Conservation (phyloP, 2,113 vertebrate genomes). For the Menura novaehollandiae region DNA sequence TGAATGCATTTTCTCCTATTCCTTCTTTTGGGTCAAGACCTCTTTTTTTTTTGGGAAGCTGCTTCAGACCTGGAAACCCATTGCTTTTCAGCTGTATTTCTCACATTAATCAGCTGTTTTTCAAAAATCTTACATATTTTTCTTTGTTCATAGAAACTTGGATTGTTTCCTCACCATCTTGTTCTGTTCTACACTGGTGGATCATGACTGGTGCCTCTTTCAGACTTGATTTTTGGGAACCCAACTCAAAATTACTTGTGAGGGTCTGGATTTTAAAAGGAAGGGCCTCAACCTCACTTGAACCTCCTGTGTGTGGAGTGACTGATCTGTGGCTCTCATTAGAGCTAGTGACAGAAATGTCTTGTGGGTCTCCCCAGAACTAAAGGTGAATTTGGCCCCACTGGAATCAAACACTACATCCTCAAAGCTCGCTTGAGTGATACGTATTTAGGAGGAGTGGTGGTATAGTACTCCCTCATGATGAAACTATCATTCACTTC, state of each 20-base stretch:
- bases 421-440: not conserved
- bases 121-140: not conserved
- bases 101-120: not conserved
- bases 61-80: not conserved
- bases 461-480: not conserved
- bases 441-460: not conserved
- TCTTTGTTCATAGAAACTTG: not conserved
- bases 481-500: not conserved
- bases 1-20: not conserved
- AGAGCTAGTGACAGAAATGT: not conserved
- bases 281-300: not conserved
- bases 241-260: not conserved
- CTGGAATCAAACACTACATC: not conserved
- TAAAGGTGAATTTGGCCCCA: not conserved
- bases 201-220: not conserved
- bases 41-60: not conserved
- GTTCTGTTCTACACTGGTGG: not conserved
- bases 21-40: not conserved
- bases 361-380: not conserved
- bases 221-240: not conserved
- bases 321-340: not conserved
- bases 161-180: not conserved
- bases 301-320: not conserved
- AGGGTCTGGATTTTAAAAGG: not conserved
- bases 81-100: not conserved